Evolutionary conservation across 2,797 vertebrate genomes (phyloP).

Genomic region (Leontocebus nigricollis): DNA sequence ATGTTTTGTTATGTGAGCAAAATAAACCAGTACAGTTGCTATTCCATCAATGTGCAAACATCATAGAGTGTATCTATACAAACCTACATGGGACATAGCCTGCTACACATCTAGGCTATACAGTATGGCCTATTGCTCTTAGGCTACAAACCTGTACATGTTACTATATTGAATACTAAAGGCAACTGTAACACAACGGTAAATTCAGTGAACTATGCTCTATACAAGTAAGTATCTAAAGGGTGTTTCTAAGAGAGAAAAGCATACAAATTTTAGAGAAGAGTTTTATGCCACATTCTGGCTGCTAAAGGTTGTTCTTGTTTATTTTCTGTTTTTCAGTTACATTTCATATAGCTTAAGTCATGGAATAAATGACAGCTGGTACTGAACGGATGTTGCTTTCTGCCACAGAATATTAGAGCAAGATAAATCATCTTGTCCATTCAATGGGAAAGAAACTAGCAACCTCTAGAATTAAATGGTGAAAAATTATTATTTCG

Average conservation of each 20-base stretch:
- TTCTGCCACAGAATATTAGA: not conserved
- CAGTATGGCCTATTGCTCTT: not conserved
- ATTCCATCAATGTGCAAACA: not conserved
- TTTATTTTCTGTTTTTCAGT: slow-evolving; percentile 45
- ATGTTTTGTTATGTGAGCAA: not conserved
- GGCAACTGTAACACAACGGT: not conserved
- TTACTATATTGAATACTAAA: not conserved
- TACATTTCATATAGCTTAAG: not conserved
- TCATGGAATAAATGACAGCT: not conserved
- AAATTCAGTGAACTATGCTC: not conserved
- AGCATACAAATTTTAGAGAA: not conserved
- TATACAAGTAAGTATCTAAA: not conserved
- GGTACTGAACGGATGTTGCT: not conserved
- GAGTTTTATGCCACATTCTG: not conserved
- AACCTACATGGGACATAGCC: not conserved
- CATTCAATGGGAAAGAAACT: slow-evolving; percentile 8
- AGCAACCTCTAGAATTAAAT: slow-evolving; percentile 36
- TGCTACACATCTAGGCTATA: not conserved
- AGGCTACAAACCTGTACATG: not conserved
- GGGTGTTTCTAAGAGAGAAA: not conserved
- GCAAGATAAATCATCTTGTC: slow-evolving; percentile 35
- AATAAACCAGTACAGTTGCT: not conserved
- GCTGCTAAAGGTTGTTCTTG: slow-evolving; percentile 3
- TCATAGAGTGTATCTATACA: not conserved
- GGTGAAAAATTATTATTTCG: slow-evolving; percentile 9